phyloP scores from a whole-genome alignment of 2,888 invertebrate genomes.

The Dicycla oo region DNA sequence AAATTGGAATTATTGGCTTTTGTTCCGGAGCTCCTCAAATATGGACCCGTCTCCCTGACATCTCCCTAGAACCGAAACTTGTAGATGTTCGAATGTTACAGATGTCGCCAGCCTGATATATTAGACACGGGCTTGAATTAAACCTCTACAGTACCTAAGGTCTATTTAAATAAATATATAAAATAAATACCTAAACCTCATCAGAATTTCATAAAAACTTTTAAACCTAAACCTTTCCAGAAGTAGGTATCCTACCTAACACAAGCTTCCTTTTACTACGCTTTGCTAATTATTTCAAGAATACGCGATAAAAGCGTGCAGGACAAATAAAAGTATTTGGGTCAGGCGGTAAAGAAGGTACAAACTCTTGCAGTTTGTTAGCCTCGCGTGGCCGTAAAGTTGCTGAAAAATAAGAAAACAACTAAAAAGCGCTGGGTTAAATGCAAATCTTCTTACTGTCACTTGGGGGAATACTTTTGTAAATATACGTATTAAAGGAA shows the following conservation, averaged over 20 bases:
- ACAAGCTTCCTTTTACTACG: neutral
- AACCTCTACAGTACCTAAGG: too few relatives aligned
- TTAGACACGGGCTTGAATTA: too few relatives aligned
- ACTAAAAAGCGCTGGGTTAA: constrained; percentile 7
- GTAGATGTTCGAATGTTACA: too few relatives aligned
- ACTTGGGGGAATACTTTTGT: constrained; percentile 14
- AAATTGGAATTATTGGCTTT: too few relatives aligned
- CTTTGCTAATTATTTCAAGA: constrained; percentile 43
- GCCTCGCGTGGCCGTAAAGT: constrained; percentile 45
- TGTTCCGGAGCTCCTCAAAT: too few relatives aligned
- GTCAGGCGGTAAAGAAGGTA: constrained; percentile 60
- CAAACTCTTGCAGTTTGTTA: constrained; percentile 56
- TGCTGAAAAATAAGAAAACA: constrained; percentile 27
- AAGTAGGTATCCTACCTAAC: neutral
- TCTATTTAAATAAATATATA: too few relatives aligned
- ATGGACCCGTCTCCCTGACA: too few relatives aligned
- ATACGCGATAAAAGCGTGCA: constrained; percentile 51
- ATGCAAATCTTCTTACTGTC: constrained; percentile 26
- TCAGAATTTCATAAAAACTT: neutral
- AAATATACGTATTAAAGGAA: neutral
- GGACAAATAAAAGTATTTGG: constrained; percentile 62
- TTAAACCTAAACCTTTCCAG: too few relatives aligned
- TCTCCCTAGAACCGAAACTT: too few relatives aligned
- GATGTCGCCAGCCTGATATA: too few relatives aligned
- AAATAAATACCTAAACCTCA: too few relatives aligned